Percentiles rank a stretch among this genome's conserved stretches.
Evolutionary conservation across 2,888 invertebrate genomes (phyloP).

Genomic region (Trilocha varians): DNA sequence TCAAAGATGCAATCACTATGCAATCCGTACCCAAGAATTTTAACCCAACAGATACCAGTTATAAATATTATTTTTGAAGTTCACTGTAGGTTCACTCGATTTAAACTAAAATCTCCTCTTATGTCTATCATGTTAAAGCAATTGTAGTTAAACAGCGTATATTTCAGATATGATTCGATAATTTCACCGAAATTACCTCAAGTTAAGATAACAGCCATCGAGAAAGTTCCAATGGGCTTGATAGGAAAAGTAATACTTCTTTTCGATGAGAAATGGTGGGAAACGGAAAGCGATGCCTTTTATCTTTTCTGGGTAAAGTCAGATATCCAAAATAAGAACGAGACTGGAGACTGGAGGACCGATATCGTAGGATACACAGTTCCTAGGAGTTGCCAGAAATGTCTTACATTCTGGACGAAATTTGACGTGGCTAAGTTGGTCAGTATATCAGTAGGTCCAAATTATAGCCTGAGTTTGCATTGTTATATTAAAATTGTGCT

Average conservation of each 20-base stretch:
- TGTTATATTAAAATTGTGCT: no score
- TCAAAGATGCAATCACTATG: no score
- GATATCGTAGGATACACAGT: conserved; percentile 3
- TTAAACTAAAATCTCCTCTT: no score
- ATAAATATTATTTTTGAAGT: no score
- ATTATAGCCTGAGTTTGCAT: no score
- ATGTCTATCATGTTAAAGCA: no score
- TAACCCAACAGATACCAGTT: no score
- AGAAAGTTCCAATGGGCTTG: conserved; percentile 75
- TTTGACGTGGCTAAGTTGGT: conserved; percentile 5
- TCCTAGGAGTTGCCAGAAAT: background rate
- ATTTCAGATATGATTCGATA: no score
- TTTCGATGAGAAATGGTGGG: conserved; percentile 10
- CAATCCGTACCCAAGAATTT: no score
- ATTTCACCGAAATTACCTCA: no score
- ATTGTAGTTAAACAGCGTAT: no score
- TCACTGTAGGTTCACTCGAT: no score
- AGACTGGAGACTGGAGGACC: conserved; percentile 6
- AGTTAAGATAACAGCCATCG: conserved; percentile 49
- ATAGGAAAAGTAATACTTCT: conserved; percentile 43
- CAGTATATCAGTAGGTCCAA: background rate
- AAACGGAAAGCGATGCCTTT: background rate
- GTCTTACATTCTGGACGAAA: conserved; percentile 9
- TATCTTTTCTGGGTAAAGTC: conserved; percentile 7
- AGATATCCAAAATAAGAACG: conserved; percentile 4